A percentile compares a stretch with the other conserved stretches of the same genome.
Evolutionary conservation across 2,888 invertebrate genomes (phyloP).

Genomic region (Proisotoma minuta): DNA sequence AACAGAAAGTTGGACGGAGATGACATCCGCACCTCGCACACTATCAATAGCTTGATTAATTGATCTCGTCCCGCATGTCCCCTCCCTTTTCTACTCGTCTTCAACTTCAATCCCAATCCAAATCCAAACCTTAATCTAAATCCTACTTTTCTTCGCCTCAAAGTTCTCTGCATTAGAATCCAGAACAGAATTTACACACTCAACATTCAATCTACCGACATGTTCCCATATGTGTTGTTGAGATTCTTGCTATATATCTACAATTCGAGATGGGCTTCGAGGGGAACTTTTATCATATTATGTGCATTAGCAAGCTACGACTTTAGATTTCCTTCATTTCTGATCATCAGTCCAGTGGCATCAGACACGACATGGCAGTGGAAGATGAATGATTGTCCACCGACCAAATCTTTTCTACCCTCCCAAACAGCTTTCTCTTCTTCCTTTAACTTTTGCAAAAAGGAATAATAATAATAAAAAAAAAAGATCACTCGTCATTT

Average conservation of each 20-base stretch:
- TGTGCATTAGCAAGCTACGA: not conserved
- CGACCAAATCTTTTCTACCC: not conserved
- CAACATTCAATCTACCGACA: too few species aligned
- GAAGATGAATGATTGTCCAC: conserved; percentile 6
- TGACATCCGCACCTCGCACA: conserved; percentile 46
- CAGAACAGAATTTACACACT: too few species aligned
- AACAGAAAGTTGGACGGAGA: conserved; percentile 22
- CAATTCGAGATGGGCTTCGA: not conserved
- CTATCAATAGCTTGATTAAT: conserved; percentile 48
- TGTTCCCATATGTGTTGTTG: conserved; percentile 3
- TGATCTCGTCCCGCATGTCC: conserved; percentile 46
- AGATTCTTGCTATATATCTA: not conserved
- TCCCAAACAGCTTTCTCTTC: not conserved
- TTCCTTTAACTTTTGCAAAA: too few species aligned
- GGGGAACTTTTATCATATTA: conserved; percentile 3
- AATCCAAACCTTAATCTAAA: conserved; percentile 6
- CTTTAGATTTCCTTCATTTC: not conserved
- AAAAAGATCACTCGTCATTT: too few species aligned
- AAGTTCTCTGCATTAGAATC: not conserved
- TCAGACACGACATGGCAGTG: not conserved
- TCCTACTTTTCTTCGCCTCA: not conserved
- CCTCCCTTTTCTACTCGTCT: conserved; percentile 43
- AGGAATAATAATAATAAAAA: too few species aligned
- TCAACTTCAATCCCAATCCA: conserved; percentile 10
- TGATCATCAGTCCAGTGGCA: not conserved